Percentiles rank a stretch among this genome's conserved stretches.
Conservation (phyloP, 2,888 invertebrate genomes). For the Mylabris sibirica region DNA sequence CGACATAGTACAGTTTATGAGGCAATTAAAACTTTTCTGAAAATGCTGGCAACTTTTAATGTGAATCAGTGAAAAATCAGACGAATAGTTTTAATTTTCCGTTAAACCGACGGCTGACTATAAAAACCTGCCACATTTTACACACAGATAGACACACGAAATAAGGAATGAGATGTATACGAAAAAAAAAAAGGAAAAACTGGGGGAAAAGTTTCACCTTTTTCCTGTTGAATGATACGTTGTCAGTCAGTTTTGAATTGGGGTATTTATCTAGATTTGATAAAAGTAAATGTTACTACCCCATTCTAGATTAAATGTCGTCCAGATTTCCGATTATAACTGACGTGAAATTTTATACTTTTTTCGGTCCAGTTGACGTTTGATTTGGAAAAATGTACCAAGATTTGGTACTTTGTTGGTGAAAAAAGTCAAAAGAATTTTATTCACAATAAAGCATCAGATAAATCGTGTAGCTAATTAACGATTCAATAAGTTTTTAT, state of each 20-base stretch:
- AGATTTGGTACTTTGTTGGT: background rate
- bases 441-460: background rate
- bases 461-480: background rate
- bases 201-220: background rate
- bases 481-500: background rate
- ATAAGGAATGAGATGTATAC: too few relatives aligned
- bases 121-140: too few relatives aligned
- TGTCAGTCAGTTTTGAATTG: conserved; percentile 22
- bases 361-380: background rate
- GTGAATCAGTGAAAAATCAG: background rate
- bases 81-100: background rate
- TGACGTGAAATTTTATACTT: background rate
- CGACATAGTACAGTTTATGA: conserved; percentile 35
- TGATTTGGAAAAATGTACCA: background rate
- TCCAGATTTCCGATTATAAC: background rate
- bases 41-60: background rate
- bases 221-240: background rate
- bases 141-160: too few relatives aligned
- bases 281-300: conserved; percentile 1
- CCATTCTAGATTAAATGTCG: conserved; percentile 27
- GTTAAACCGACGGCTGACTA: background rate
- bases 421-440: background rate
- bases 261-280: conserved; percentile 26
- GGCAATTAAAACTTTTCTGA: conserved; percentile 38
- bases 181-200: background rate